These are phyloP conservation scores for Paradoxurus hermaphroditus DNA, from an alignment of 2,113 vertebrate species.

Conservation along the genomic window DNA sequence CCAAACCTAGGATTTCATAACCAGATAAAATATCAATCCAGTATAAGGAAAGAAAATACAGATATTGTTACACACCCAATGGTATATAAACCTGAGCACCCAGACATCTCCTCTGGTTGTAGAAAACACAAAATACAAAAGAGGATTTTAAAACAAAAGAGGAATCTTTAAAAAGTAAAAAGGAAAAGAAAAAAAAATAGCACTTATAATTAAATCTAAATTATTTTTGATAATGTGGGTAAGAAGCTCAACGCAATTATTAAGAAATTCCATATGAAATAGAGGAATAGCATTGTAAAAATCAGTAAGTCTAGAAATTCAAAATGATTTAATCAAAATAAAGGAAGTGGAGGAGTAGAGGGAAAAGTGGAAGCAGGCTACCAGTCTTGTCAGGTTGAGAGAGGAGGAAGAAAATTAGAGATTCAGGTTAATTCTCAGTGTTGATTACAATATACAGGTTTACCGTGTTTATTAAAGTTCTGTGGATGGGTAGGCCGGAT, in stretches of 20 bases:
- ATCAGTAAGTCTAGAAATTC: background rate
- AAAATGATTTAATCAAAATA: background rate
- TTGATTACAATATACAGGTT: background rate
- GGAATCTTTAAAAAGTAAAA: background rate
- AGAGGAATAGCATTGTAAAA: background rate
- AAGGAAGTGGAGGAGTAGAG: background rate
- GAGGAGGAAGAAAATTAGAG: background rate
- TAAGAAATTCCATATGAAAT: background rate
- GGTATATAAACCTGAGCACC: background rate
- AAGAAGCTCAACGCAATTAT: background rate
- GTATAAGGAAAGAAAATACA: background rate
- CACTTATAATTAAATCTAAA: background rate
- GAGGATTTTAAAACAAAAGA: background rate
- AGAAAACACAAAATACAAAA: background rate
- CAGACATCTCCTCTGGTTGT: background rate
- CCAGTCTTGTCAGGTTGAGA: background rate
- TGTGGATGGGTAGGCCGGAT: background rate
- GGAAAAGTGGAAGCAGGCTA: background rate
- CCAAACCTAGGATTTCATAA: background rate
- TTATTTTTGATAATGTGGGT: background rate
- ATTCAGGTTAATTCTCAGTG: background rate
- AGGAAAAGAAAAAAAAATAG: background rate
- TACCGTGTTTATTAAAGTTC: background rate
- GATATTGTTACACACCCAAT: background rate
- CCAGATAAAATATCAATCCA: conserved; percentile 1